A percentile compares a stretch with the other conserved stretches of the same genome.
Conservation (phyloP, 2,113 vertebrate species). For the Neomonachus schauinslandi region DNA sequence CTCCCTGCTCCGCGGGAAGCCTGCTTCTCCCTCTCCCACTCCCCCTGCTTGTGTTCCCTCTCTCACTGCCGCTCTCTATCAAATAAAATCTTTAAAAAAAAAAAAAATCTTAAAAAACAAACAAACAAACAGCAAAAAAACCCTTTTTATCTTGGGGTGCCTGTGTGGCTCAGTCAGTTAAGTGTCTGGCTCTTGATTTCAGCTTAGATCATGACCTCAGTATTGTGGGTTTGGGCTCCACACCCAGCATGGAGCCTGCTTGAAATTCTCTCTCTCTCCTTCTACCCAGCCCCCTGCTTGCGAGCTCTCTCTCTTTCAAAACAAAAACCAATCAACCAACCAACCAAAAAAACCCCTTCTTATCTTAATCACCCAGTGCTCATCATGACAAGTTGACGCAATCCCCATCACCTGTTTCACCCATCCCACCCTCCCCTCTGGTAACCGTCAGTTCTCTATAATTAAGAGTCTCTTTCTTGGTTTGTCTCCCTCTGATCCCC, state of each 20-base stretch:
- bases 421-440: background rate
- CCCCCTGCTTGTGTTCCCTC: too few species aligned
- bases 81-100: too few species aligned
- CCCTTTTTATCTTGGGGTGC: too few species aligned
- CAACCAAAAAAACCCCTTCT: background rate
- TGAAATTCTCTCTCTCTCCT: background rate
- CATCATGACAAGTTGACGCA: background rate
- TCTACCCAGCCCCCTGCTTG: background rate
- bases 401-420: too few species aligned
- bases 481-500: background rate
- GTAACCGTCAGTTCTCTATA: background rate
- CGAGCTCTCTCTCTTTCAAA: background rate
- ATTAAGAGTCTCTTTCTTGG: background rate
- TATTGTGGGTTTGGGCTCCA: background rate
- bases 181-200: too few species aligned
- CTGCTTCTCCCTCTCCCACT: too few species aligned
- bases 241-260: background rate
- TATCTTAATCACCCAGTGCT: background rate
- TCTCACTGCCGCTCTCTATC: too few species aligned
- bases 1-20: too few species aligned
- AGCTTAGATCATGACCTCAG: background rate
- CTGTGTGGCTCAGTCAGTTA: too few species aligned
- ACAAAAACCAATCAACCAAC: background rate
- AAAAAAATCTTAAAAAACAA: too few species aligned
- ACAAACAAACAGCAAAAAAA: too few species aligned